phyloP scores from a whole-genome alignment of 2,113 vertebrate species.

The Paralichthys olivaceus region DNA sequence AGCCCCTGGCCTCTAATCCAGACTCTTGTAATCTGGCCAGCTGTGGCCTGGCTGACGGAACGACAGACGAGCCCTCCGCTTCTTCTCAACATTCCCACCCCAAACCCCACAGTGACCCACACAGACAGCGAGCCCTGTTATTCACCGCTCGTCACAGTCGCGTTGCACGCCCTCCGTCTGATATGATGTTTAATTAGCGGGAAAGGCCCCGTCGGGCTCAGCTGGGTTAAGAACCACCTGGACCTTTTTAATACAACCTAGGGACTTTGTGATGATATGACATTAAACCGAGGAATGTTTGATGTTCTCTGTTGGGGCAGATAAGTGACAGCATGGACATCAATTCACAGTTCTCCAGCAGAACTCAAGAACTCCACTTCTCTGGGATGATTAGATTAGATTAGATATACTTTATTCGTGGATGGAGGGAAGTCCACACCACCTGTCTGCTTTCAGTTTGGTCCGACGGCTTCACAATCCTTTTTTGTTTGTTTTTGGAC shows the following conservation, averaged over 20 bases:
- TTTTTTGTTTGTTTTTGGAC: no score
- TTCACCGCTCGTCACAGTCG: slow-evolving; percentile 25
- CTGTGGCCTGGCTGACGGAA: slow-evolving; percentile 48
- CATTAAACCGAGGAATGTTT: not conserved
- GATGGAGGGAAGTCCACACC: no score
- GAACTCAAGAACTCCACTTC: no score
- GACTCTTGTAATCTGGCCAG: slow-evolving; percentile 63
- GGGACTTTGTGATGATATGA: not conserved
- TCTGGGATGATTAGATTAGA: no score
- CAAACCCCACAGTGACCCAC: slow-evolving; percentile 41
- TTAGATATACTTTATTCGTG: no score
- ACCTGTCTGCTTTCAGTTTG: no score
- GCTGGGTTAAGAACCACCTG: not conserved
- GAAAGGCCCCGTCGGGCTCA: not conserved
- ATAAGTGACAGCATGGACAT: no score
- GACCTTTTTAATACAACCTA: not conserved
- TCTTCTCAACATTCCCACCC: slow-evolving; percentile 27
- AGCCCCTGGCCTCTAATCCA: slow-evolving; percentile 64
- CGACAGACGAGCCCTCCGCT: slow-evolving; percentile 32
- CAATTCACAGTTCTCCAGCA: no score
- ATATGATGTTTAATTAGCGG: slow-evolving; percentile 46
- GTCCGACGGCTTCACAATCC: no score
- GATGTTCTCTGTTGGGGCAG: no score
- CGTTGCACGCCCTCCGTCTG: slow-evolving; percentile 37
- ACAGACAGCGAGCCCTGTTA: slow-evolving; percentile 51